These are phyloP conservation scores for Byasa hedistus DNA, from an alignment of 2,888 invertebrate species.

Conservation along the genomic window DNA sequence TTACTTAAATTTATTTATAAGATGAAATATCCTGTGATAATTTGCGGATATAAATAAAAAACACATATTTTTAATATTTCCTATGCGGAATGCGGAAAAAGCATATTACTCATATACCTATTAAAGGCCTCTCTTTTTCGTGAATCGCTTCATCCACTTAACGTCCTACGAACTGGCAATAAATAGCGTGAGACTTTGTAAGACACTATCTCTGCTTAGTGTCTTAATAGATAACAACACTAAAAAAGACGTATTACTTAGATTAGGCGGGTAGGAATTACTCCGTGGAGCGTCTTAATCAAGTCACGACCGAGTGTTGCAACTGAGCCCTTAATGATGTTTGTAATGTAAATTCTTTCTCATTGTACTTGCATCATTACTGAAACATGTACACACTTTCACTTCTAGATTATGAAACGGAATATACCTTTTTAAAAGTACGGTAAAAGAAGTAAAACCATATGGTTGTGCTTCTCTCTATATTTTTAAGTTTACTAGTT, in stretches of 20 bases:
- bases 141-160: slow-evolving; percentile 29
- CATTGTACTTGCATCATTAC: neutral
- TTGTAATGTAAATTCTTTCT: slow-evolving; percentile 13
- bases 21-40: no score
- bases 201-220: slow-evolving; percentile 24
- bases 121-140: slow-evolving; percentile 19
- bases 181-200: slow-evolving; percentile 25
- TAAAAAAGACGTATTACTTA: slow-evolving; percentile 29
- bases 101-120: slow-evolving; percentile 15
- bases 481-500: no score
- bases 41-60: neutral
- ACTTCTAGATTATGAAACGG: no score
- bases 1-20: neutral
- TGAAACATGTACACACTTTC: neutral
- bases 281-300: slow-evolving; percentile 26
- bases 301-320: slow-evolving; percentile 25
- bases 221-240: slow-evolving; percentile 29
- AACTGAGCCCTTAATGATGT: slow-evolving; percentile 20
- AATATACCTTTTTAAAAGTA: no score
- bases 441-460: no score
- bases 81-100: slow-evolving; percentile 5
- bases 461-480: no score
- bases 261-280: slow-evolving; percentile 26
- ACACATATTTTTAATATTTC: neutral
- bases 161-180: slow-evolving; percentile 24